Evolutionary conservation across 2,797 vertebrate species (phyloP).

Genomic region (Petrocephalus schoutedeni): DNA sequence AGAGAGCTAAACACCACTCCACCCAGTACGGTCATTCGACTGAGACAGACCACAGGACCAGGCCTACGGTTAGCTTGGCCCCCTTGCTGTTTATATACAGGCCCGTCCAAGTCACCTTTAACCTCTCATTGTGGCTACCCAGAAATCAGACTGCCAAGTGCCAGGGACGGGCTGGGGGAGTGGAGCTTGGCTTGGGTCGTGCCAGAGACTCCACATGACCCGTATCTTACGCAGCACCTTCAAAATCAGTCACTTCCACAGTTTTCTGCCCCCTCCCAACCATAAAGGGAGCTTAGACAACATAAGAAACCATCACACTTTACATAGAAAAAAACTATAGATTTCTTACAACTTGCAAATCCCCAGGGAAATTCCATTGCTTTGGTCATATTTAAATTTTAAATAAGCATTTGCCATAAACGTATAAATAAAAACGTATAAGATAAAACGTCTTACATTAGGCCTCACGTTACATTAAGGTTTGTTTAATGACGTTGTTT

Average conservation of each 20-base stretch:
- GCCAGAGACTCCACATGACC: background rate
- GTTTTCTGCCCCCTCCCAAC: background rate
- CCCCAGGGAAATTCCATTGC: background rate
- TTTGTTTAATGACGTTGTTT: background rate
- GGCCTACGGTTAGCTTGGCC: conserved; percentile 10
- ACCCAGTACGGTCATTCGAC: conserved; percentile 19
- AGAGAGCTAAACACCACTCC: background rate
- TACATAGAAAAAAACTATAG: background rate
- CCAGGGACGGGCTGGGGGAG: background rate
- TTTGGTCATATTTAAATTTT: background rate
- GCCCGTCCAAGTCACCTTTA: conserved; percentile 22
- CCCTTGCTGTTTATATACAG: conserved; percentile 39
- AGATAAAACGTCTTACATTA: background rate
- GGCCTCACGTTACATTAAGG: background rate
- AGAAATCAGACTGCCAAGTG: background rate
- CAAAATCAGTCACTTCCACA: background rate
- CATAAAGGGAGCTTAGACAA: background rate
- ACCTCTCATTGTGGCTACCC: background rate
- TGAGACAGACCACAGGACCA: conserved; percentile 17
- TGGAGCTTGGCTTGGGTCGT: background rate
- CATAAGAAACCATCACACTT: background rate
- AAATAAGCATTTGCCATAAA: background rate
- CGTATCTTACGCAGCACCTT: background rate
- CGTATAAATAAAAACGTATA: too few species aligned
- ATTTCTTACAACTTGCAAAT: background rate